Evolutionary conservation across 2,888 invertebrate genomes (phyloP).

Genomic region (Pterostichus madidus): DNA sequence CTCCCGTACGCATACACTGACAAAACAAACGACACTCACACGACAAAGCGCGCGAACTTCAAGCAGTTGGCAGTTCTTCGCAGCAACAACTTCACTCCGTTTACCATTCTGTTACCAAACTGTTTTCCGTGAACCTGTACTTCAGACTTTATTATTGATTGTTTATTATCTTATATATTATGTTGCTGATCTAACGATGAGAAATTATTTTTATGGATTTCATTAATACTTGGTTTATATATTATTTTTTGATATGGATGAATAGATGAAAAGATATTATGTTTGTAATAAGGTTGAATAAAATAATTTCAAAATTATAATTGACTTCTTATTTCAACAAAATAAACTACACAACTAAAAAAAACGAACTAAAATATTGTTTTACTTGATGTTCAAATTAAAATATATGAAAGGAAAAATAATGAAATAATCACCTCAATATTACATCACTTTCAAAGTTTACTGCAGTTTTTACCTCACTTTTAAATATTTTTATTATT

Average conservation of each 20-base stretch:
- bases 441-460: neutral
- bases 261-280: slow-evolving; percentile 64
- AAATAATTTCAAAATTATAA: slow-evolving; percentile 64
- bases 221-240: slow-evolving; percentile 62
- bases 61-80: neutral
- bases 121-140: slow-evolving; percentile 57
- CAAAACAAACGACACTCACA: slow-evolving; percentile 28
- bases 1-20: slow-evolving; percentile 47
- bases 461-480: too few species aligned
- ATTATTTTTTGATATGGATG: slow-evolving; percentile 67
- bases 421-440: neutral
- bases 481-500: too few species aligned
- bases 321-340: slow-evolving; percentile 13
- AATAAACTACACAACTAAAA: neutral
- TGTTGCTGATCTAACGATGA: slow-evolving; percentile 54
- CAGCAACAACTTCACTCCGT: slow-evolving; percentile 57
- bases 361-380: neutral
- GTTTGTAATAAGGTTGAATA: slow-evolving; percentile 67
- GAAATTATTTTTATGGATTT: slow-evolving; percentile 54
- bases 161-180: slow-evolving; percentile 65
- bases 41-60: slow-evolving; percentile 50
- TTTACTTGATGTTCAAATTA: too few species aligned
- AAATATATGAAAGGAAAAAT: too few species aligned
- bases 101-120: slow-evolving; percentile 66
- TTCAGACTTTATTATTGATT: slow-evolving; percentile 63